Evolutionary conservation across 2,888 invertebrate species (phyloP), one percentile per base, ranked within the genome.

Genomic region (Trachelus tabidus): DNA sequence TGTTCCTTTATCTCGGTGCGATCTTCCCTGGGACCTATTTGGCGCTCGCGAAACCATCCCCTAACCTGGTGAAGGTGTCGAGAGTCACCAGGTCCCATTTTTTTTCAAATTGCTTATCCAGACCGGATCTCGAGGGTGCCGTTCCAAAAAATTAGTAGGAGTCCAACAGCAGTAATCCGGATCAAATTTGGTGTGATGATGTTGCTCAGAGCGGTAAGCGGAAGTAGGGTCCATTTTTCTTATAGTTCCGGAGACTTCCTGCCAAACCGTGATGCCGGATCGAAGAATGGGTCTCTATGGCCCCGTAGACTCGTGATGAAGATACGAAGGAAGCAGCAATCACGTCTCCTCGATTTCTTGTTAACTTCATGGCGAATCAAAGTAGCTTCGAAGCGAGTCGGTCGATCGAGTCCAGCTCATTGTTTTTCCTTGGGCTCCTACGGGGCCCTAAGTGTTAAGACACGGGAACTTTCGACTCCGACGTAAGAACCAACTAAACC

Each of bases 341-440:
- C 85, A 81, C 74, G 74, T 74, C 73, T 84, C 81, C 84, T 83
- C 84, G 84, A 85, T 83, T 85, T 85, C 85, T 85, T 85, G 85
- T 81, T 82, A 79, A 81, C 84, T 85, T 87, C 87, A 87, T 88
- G 86, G 87, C 87, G 87, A 88, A 88, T 89, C 85, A 86, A 86
- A 87, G 79, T 78, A 81, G 83, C 84, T 80, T 81, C 80, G 81
- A 79, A 83, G 83, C 83, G 83, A 84, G 83, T 84, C 80, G 79
- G 80, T 81, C 82, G 83, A 85, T 84, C 85, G 83, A 83, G 80
- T 84, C 82, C 86, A 79, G 84, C 86, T 86, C 86, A 85, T 87
- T 87, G 87, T 87, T 87, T 87, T 87, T 87, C 84, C 81, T 82
- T 83, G 81, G 2, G 74, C 74, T 34, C 80, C 73, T 79, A 79